phyloP scores from a whole-genome alignment of 2,113 vertebrate species.

The Pimephales promelas region DNA sequence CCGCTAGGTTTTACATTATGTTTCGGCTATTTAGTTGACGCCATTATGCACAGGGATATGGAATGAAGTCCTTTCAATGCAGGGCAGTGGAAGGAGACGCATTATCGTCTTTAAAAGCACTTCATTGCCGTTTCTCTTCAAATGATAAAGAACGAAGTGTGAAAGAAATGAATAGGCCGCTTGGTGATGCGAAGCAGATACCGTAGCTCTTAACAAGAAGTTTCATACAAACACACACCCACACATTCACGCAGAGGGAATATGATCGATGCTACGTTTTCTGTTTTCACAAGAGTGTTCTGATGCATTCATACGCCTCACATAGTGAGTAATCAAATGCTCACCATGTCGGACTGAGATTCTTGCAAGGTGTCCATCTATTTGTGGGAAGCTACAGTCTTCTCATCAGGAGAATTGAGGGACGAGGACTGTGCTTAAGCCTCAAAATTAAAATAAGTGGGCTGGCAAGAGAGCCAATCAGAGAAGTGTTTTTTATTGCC shows the following conservation, averaged over 20 bases:
- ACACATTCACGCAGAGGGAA: conserved; percentile 13
- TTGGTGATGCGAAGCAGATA: conserved; percentile 14
- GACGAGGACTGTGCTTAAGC: neutral
- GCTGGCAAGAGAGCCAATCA: conserved; percentile 71
- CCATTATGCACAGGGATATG: conserved; percentile 36
- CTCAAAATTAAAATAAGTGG: conserved; percentile 56
- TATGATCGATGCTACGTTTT: conserved; percentile 23
- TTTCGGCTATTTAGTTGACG: conserved; percentile 59
- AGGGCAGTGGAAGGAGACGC: conserved; percentile 11
- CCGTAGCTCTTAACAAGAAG: conserved; percentile 15
- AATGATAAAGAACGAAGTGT: conserved; percentile 26
- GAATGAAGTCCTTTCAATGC: conserved; percentile 31
- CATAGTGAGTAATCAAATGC: neutral
- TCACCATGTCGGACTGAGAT: neutral
- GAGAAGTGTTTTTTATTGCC: conserved; percentile 73
- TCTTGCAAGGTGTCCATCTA: neutral
- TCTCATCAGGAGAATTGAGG: neutral
- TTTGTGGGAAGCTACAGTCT: neutral
- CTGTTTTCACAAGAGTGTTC: neutral
- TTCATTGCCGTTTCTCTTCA: conserved; percentile 14
- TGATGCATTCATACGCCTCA: conserved; percentile 48
- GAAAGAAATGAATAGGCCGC: conserved; percentile 34
- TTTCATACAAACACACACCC: conserved; percentile 11
- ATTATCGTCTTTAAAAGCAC: conserved; percentile 40
- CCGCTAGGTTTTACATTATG: conserved; percentile 49